Base-by-base conservation (phyloP, 2,888 invertebrate species). In the Apodemia duryi region DNA sequence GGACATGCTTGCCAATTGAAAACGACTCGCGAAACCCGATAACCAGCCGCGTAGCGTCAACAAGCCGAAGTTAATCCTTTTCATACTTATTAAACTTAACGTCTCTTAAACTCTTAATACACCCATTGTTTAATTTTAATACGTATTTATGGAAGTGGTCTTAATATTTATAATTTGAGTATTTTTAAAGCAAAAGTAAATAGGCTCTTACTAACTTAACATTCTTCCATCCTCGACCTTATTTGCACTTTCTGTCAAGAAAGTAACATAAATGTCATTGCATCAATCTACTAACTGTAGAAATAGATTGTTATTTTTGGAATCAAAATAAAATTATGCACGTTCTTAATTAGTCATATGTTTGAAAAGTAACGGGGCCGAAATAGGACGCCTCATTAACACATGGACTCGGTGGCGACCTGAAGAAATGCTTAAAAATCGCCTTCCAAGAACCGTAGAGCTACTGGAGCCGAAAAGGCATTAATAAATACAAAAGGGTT, bases 401-500 rank as follows among this genome's bases (percentile, higher is more conserved):
- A 80, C 83, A 79, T 81, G 82, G 80, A 80, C 84, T 83, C 83
- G 81, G 82, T 80, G 57, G 79, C 81, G 82, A 80, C 81, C 82
- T 80, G 81, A 84, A 86, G 86, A 88, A 90, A 89, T 89, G 88
- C 57, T 88, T 86, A 85, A 86, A 85, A 86, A 86, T 89, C 84
- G 81, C 75, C 82, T 91, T 91, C 91, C 82, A 80, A 90, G 91
- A 91, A 91, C 76, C 87, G 83, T 86, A 86, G 86, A 85, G 91
- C 91, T 91, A 91, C 91, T 84, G 88, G 85, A 89, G 83, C 86
- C 88, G 81, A 86, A 86, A 85, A 81, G 83, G 86, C 86, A 88
- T 90, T 89, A 88, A 90, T 88, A 90, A 89, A 88, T 83, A 88
- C 90, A 91, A 91, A 91, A 88, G 88, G 86, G 83, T 87, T 88